A percentile compares a stretch with the other conserved stretches of the same genome.
Conservation (phyloP, 2,797 vertebrate genomes). For the Pantherophis vulpinus region DNA sequence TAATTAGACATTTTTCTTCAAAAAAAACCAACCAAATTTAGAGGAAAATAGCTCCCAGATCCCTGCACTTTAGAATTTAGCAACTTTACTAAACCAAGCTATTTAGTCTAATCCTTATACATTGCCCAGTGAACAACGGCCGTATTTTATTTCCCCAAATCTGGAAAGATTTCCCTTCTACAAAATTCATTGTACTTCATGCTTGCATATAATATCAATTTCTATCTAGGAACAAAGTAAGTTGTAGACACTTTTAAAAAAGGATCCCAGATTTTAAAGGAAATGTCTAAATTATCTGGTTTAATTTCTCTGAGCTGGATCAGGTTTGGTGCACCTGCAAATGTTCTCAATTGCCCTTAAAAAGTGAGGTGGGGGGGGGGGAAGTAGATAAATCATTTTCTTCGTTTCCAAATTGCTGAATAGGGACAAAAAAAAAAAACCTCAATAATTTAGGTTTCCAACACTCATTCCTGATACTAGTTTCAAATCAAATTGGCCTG, state of each 20-base stretch:
- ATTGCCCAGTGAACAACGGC: neutral
- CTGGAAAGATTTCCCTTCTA: neutral
- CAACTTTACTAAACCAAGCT: neutral
- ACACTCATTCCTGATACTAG: neutral
- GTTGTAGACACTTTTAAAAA: neutral
- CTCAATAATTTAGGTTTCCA: neutral
- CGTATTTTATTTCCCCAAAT: neutral
- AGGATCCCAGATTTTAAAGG: neutral
- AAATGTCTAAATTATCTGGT: neutral
- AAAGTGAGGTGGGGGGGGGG: neutral
- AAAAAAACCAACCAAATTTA: neutral
- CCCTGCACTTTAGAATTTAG: neutral
- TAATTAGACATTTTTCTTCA: neutral
- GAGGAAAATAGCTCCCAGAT: neutral
- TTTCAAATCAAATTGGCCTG: neutral
- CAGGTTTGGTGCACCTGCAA: neutral
- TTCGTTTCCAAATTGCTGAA: neutral
- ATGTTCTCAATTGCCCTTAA: neutral
- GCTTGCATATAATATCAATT: neutral
- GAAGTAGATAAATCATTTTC: neutral
- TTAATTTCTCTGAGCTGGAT: neutral
- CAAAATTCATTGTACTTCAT: neutral
- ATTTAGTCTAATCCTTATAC: neutral
- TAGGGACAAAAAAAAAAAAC: neutral
- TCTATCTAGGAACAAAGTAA: neutral